phyloP scores from a whole-genome alignment of 2,797 vertebrate genomes.

The Staurois parvus region DNA sequence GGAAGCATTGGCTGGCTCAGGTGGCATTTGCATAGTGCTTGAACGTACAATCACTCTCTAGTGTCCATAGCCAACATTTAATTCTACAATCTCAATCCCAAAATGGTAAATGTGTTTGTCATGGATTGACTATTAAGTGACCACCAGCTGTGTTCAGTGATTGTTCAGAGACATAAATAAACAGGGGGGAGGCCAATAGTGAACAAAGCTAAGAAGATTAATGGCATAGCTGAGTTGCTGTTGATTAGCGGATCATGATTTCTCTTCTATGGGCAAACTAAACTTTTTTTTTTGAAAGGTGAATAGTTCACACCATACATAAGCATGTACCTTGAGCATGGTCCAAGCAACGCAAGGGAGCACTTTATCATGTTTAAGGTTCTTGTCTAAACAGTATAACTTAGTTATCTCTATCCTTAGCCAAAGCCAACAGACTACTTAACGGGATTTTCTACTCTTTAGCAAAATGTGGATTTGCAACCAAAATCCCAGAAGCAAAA shows the following conservation, averaged over 20 bases:
- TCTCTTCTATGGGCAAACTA: constrained; percentile 36
- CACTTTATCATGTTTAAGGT: constrained; percentile 54
- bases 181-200: constrained; percentile 1
- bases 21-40: too few relatives aligned
- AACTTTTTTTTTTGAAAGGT: constrained; percentile 30
- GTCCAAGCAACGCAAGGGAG: constrained; percentile 26
- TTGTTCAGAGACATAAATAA: constrained; percentile 31
- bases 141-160: constrained; percentile 9
- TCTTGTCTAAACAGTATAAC: constrained; percentile 42
- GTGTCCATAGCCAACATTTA: too few relatives aligned
- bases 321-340: constrained; percentile 22
- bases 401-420: constrained; percentile 2
- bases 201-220: constrained; percentile 41
- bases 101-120: not conserved
- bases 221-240: constrained; percentile 1
- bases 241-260: constrained; percentile 24
- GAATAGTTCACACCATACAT: constrained; percentile 54
- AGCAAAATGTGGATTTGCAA: not conserved
- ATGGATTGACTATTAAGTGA: not conserved
- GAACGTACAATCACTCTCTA: too few relatives aligned
- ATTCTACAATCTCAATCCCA: not conserved
- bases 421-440: constrained; percentile 39
- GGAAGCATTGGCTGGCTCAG: too few relatives aligned
- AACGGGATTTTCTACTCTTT: constrained; percentile 3
- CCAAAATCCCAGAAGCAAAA: not conserved